Evolutionary conservation across 1,140 invertebrate genomes (phyloP), one percentile per base, ranked within the genome.

Genomic region (Hermetia illucens): DNA sequence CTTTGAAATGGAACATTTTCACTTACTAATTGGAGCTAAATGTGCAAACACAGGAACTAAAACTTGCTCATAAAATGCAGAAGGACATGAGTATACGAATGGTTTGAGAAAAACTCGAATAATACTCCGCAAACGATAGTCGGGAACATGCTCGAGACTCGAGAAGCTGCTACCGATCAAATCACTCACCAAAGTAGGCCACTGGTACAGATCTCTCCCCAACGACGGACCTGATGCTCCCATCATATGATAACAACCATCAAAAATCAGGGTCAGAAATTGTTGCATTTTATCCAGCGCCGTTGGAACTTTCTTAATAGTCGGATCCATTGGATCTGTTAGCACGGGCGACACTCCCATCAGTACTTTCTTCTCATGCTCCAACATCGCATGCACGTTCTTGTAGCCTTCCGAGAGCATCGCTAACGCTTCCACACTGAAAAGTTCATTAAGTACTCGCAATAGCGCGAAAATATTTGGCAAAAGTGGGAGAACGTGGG

Each of bases 71-170:
- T 84, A 81, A 61, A 73, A 82, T 34, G 76, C 71, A 33, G 78
- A 74, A 31, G 86, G 85, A 59, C 88, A 93, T 16, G 76, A 80
- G 50, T 76, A 77, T 46, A 91, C 75, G 50, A 89, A 89, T 4
- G 84, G 80, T 50, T 85, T 86, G 44, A 91, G 65, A 55, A 89
- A 90, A 9, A 80, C 75, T 8, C 84, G 74, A 43, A 91, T 79
- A 33, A 92, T 75, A 1, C 81, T 76, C 31, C 86, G 67, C 43
- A 91, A 55, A 61, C 84, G 72, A 61, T 84, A 80, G 61, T 91
- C 86, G n/a, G 88, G 86, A 50, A 91, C 72, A 35, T 64, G 61
- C 62, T 80, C 75, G 50, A 82, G 62, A 43, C 74, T 77, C n/a
- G 72, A 70, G 38, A 81, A 72, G 34, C 81, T 68, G 36, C 78